These are phyloP conservation scores for Solen grandis DNA, from an alignment of 1,140 invertebrate species.

Conservation along the genomic window DNA sequence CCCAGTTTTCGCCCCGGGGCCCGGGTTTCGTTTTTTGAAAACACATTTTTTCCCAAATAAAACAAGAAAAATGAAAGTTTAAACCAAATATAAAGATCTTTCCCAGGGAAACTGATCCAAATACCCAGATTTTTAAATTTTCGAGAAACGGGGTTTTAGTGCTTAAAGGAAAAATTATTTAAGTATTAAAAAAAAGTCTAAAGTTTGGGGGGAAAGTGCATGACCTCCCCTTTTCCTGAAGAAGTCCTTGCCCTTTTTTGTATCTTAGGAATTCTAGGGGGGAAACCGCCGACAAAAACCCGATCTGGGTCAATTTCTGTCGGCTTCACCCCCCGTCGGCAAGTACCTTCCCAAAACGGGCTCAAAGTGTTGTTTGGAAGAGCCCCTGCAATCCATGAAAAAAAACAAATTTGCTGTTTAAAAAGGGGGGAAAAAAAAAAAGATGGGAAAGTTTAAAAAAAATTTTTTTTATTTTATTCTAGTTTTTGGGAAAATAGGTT, in stretches of 20 bases:
- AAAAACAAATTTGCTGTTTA: neutral
- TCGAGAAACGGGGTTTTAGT: too few relatives aligned
- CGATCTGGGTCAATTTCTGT: slow-evolving; percentile 99
- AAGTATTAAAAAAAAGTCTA: neutral
- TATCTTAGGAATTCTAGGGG: slow-evolving; percentile 99
- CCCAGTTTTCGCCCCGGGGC: too few relatives aligned
- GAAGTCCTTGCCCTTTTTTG: slow-evolving; percentile 99
- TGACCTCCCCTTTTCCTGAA: slow-evolving; percentile 84
- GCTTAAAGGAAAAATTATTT: too few relatives aligned
- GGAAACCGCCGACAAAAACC: slow-evolving; percentile 99
- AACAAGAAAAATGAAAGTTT: neutral
- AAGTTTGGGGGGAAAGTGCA: too few relatives aligned
- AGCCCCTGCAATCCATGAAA: slow-evolving; percentile 86
- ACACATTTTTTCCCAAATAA: too few relatives aligned
- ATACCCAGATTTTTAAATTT: neutral
- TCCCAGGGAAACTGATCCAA: neutral
- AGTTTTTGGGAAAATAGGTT: neutral
- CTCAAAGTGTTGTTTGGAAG: slow-evolving; percentile 98
- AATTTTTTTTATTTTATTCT: neutral
- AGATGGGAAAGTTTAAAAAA: neutral
- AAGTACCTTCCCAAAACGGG: slow-evolving; percentile 89
- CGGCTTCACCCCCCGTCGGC: slow-evolving; percentile 99
- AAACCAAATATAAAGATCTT: neutral
- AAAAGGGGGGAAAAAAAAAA: neutral
- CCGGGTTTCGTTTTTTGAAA: too few relatives aligned